Base-by-base conservation (phyloP, 2,113 vertebrate species). In the Recurvirostra avosetta region DNA sequence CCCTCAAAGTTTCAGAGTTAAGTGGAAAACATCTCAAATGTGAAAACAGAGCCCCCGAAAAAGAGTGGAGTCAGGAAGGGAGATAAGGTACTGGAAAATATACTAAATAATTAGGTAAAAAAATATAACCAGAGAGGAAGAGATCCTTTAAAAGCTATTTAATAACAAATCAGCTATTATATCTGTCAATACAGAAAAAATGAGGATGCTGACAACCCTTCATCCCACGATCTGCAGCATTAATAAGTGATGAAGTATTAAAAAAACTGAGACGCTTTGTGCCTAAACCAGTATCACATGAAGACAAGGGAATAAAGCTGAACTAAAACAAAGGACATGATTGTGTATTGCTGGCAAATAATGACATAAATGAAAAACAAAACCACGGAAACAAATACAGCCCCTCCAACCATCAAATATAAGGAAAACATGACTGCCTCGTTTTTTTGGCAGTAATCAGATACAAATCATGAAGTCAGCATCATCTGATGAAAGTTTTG, bases 181-280 rank as follows among this genome's bases (percentile, higher is more conserved):
- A 95, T 90, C 91, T 97, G 95, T 97, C 97, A 97, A 97, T 98
- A 97, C 50, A 95, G 83, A 76, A 96, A 95, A 94, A 94, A 68
- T 84, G 62, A 94, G 81, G 74, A 95, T 97, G 96, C 94, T 97
- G 96, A 97, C 94, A 97, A 96, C 53, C 94, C 94, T 94, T 97
- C 95, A 93, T 97, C 94, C 96, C 89, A 85, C 34, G 19, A 84
- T 97, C 92, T 90, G 68, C 22, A 5, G 85, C 97, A 97, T 98
- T 97, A 98, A 98, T 98, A 98, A 98, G 53, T 97, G 72, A 98
- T 97, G 96, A 98, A 95, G 74, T 79, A 91, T 95, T 95, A 86
- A 97, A 97, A 97, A 97, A 95, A 88, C 91, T 95, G 92, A 74
- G 86, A 95, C 75, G 2, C 71, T 94, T 96, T 92, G 55, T 95